These are phyloP conservation scores for Acromyrmex charruanus DNA, from an alignment of 1,140 invertebrate genomes.

Conservation along the genomic window DNA sequence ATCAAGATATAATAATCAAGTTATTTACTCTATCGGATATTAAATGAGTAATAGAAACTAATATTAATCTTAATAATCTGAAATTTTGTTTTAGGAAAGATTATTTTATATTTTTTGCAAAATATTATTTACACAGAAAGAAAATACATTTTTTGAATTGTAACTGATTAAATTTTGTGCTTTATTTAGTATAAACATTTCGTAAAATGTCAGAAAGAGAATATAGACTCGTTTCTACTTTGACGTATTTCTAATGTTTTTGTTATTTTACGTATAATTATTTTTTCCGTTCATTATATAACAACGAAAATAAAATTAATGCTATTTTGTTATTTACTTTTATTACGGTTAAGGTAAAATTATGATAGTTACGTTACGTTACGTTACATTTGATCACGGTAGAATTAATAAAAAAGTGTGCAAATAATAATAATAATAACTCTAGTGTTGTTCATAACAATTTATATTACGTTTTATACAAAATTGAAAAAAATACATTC, in stretches of 20 bases:
- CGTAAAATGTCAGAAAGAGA: constrained; percentile 29
- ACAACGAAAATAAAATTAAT: neutral
- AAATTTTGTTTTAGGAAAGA: neutral
- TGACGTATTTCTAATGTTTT: constrained; percentile 5
- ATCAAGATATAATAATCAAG: constrained; percentile 3
- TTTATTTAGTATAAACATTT: constrained; percentile 18
- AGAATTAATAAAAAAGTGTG: neutral
- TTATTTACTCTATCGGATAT: constrained; percentile 41
- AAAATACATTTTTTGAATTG: neutral
- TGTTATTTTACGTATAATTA: constrained; percentile 6
- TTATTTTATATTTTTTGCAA: neutral
- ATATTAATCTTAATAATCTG: neutral
- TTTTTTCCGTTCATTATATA: neutral
- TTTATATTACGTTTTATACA: neutral
- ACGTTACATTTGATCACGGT: neutral
- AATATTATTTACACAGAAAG: constrained; percentile 22
- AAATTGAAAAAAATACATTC: constrained; percentile 8
- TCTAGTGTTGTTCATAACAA: neutral
- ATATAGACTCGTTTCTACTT: neutral
- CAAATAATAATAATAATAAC: neutral
- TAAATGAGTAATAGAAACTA: constrained; percentile 23
- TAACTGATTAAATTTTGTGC: neutral
- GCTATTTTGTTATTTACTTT: neutral
- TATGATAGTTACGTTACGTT: constrained; percentile 16
- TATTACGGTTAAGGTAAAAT: neutral